Conservation (phyloP, 2,113 vertebrate genomes). For the Boleophthalmus pectinirostris region DNA sequence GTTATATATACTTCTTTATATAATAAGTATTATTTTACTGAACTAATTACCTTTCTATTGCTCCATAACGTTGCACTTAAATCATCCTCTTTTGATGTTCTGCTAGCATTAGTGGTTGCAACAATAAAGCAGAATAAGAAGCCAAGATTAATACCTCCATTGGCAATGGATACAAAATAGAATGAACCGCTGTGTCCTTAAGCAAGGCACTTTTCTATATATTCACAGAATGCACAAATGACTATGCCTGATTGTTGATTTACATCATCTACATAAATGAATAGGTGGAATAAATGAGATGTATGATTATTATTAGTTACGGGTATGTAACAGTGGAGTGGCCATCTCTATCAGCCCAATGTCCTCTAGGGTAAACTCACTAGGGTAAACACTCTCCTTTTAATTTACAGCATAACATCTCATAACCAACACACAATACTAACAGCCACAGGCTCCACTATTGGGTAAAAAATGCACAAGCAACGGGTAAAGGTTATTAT, state of each 20-base stretch:
- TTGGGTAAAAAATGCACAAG: not conserved
- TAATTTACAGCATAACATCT: slow-evolving; percentile 4
- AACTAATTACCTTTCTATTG: not conserved
- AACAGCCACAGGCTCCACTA: slow-evolving; percentile 5
- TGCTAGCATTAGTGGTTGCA: not conserved
- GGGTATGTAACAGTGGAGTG: not conserved
- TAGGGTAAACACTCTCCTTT: not conserved
- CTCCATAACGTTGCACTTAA: not conserved
- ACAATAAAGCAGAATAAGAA: slow-evolving; percentile 4
- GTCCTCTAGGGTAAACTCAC: slow-evolving; percentile 2
- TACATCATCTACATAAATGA: not conserved
- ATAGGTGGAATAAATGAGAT: not conserved
- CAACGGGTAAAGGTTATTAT: not conserved
- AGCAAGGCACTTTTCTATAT: slow-evolving; percentile 56
- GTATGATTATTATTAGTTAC: not conserved
- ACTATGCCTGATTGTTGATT: too few species aligned
- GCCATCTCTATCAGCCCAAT: slow-evolving; percentile 12
- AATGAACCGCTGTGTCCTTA: slow-evolving; percentile 21
- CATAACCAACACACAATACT: slow-evolving; percentile 12
- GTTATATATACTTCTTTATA: slow-evolving; percentile 40
- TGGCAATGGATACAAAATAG: slow-evolving; percentile 8
- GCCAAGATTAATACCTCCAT: not conserved
- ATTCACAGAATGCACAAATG: slow-evolving; percentile 11
- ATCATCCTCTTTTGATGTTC: not conserved
- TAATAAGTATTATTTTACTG: not conserved